These are phyloP conservation scores for Urocynchramus pylzowi DNA, from an alignment of 2,113 vertebrate species.

Conservation along the genomic window DNA sequence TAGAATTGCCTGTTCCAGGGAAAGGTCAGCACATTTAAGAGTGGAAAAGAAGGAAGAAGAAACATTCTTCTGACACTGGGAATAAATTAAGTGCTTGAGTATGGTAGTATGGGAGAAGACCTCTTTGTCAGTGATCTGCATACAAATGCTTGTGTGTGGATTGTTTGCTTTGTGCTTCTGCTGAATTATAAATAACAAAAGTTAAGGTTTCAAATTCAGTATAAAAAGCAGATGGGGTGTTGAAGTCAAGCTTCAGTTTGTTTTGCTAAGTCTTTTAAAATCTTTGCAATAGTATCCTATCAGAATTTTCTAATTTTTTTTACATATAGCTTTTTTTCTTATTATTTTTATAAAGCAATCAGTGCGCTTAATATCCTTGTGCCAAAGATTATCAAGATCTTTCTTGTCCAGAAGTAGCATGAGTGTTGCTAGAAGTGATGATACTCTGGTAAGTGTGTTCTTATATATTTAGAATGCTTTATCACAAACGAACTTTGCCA, in stretches of 20 bases:
- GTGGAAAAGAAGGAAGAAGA: background rate
- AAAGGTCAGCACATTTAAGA: background rate
- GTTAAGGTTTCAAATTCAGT: background rate
- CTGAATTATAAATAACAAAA: background rate
- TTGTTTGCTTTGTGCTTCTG: background rate
- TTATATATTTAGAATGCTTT: background rate
- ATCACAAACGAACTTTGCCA: background rate
- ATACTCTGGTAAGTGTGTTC: conserved; percentile 88
- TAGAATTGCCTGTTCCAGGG: background rate
- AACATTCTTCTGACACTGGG: background rate
- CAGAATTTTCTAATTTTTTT: background rate
- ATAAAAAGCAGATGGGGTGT: background rate
- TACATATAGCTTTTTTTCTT: conserved; percentile 25
- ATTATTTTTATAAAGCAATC: conserved; percentile 85
- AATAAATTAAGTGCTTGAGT: background rate
- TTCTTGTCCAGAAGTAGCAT: conserved; percentile 98
- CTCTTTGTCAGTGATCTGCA: background rate
- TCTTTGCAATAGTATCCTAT: background rate
- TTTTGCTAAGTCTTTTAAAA: background rate
- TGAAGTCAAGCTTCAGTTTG: background rate
- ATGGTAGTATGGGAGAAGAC: background rate
- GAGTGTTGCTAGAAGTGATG: conserved; percentile 92
- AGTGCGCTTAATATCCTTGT: conserved; percentile 96
- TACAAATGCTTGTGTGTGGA: background rate
- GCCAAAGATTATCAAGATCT: conserved; percentile 96